Percentiles rank a stretch among this genome's conserved stretches.
Conservation (phyloP, 2,888 invertebrate genomes). For the Brenthis daphne region DNA sequence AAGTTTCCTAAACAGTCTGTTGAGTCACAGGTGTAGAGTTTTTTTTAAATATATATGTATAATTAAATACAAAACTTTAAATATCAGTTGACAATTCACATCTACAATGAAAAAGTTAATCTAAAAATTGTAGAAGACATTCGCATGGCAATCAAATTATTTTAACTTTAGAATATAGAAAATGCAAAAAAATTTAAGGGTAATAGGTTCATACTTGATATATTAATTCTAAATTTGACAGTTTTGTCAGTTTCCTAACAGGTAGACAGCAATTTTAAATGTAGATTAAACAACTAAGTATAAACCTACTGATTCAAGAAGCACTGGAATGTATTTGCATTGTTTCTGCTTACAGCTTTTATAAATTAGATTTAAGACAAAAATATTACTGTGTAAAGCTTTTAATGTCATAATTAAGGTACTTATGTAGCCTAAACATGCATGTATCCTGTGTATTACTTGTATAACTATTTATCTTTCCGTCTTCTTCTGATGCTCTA, state of each 20-base stretch:
- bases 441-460: neutral
- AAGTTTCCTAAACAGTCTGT: neutral
- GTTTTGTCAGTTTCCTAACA: conserved; percentile 29
- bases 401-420: neutral
- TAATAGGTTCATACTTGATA: conserved; percentile 5
- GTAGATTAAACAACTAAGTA: conserved; percentile 38
- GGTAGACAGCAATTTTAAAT: conserved; percentile 21
- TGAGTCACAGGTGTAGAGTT: neutral
- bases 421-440: neutral
- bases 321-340: conserved; percentile 61
- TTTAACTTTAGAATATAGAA: conserved; percentile 13
- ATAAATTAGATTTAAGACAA: neutral
- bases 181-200: conserved; percentile 4
- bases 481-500: neutral
- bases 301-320: conserved; percentile 59
- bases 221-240: conserved; percentile 21
- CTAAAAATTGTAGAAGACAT: conserved; percentile 41
- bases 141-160: conserved; percentile 16
- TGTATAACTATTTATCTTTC: neutral
- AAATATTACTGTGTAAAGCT: neutral
- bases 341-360: neutral
- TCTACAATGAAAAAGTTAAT: conserved; percentile 9
- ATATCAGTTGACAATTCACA: conserved; percentile 10
- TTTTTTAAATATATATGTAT: neutral
- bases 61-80: neutral